phyloP scores from a whole-genome alignment of 2,113 vertebrate genomes.

The Rhipidura dahli region DNA sequence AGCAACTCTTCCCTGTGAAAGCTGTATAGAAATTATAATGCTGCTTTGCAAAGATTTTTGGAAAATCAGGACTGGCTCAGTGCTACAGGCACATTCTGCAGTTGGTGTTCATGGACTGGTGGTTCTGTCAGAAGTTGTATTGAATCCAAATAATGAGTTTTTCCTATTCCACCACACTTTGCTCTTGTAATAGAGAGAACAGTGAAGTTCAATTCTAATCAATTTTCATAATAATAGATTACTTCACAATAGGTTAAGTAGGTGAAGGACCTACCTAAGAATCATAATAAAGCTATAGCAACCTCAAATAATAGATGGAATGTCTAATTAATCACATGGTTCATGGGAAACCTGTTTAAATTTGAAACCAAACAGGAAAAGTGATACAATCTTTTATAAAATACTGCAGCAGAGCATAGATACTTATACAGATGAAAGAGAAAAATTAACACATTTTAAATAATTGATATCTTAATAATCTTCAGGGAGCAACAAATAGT shows the following conservation, averaged over 20 bases:
- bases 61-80: not conserved
- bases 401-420: not conserved
- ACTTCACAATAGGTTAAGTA: not conserved
- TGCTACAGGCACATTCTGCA: not conserved
- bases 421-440: not conserved
- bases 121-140: not conserved
- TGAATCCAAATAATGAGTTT: not conserved
- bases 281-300: not conserved
- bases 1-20: not conserved
- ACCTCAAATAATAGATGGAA: not conserved
- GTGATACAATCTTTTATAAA: not conserved
- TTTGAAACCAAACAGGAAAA: not conserved
- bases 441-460: not conserved
- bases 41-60: not conserved
- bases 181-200: not conserved
- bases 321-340: not conserved
- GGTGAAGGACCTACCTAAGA: not conserved
- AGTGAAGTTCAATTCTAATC: not conserved
- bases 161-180: not conserved
- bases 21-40: not conserved
- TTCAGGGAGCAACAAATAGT: not conserved
- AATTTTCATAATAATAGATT: not conserved
- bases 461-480: slow-evolving; percentile 6
- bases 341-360: not conserved
- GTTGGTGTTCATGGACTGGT: not conserved